Conservation (phyloP, 2,888 invertebrate genomes). For the Heliconius hortense region DNA sequence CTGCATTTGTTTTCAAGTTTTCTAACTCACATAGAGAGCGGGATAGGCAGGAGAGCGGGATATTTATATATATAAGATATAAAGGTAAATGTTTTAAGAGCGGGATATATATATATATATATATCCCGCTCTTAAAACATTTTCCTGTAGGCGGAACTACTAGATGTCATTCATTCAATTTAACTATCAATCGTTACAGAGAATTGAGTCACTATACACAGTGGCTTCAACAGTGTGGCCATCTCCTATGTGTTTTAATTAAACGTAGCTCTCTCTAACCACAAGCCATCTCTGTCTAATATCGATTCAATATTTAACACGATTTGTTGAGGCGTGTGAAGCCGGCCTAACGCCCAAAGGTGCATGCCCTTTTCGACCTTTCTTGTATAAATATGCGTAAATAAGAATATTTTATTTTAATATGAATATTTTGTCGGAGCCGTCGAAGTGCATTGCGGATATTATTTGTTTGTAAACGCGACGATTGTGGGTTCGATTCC, state of each 20-base stretch:
- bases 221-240: background rate
- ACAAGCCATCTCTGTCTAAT: slow-evolving; percentile 33
- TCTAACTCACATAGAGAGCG: too few species aligned
- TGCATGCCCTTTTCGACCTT: slow-evolving; percentile 32
- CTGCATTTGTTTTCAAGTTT: too few species aligned
- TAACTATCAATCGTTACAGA: background rate
- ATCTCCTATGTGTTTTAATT: slow-evolving; percentile 36
- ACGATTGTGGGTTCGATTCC: background rate
- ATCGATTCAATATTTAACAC: slow-evolving; percentile 44
- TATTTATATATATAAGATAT: too few species aligned
- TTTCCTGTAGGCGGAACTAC: background rate
- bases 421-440: too few species aligned
- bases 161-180: too few species aligned
- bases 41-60: too few species aligned
- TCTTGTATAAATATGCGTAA: slow-evolving; percentile 7
- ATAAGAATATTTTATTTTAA: slow-evolving; percentile 14
- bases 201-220: slow-evolving; percentile 1
- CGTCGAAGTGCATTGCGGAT: background rate
- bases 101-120: too few species aligned
- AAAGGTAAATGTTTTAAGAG: too few species aligned
- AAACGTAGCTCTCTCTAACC: slow-evolving; percentile 32
- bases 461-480: background rate
- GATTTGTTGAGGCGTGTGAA: slow-evolving; percentile 43
- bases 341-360: slow-evolving; percentile 41
- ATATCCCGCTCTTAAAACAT: background rate